Evolutionary conservation across 1,140 invertebrate species (phyloP), one percentile per base, ranked within the genome.

Genomic region (Trichonephila inaurata): DNA sequence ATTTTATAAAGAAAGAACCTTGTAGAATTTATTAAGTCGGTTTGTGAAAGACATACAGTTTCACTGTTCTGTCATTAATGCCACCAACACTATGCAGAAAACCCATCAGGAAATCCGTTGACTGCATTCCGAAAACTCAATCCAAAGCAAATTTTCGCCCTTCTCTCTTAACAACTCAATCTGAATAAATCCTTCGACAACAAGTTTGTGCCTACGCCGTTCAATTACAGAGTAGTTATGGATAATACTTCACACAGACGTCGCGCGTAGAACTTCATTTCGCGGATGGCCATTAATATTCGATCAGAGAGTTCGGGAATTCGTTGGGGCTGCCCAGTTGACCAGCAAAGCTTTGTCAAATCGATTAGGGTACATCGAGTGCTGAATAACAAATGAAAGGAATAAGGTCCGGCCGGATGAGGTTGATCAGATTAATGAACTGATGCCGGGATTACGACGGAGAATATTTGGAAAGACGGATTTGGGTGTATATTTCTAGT

Each of bases 351-450:
- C 85, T 62, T 87, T 87, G 85, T 87, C 85, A 44, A 61, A 66
- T 87, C 61, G 61, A 61, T 66, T 87, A 87, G 12, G 4, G 18
- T 44, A 18, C 85, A n/a, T 33, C 60, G 19, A 64, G 28, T 61
- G 24, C 28, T 87, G 85, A 87, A 66, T 87, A 87, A 62, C 85
- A 64, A 62, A 87, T 87, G 85, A 64, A 87, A 87, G 85, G n/a
- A 60, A n/a, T 40, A 4, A 5, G 16, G 72, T 51, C 51, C 10
- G 51, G 10, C 7, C 51, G 4, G 51, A 51, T 51, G 51, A 0
- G 51, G 51, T 51, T 51, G 51, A 51, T 51, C 51, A 51, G 51
- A 51, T 51, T 51, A 51, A 51, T 51, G 51, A 51, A 51, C 51
- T 51, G 51, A 51, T 51, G 51, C 0, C 5, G 51, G 51, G 51